Percentiles rank a stretch among this genome's conserved stretches.
phyloP scores from a whole-genome alignment of 2,888 invertebrate genomes.

The Sericinus montela region DNA sequence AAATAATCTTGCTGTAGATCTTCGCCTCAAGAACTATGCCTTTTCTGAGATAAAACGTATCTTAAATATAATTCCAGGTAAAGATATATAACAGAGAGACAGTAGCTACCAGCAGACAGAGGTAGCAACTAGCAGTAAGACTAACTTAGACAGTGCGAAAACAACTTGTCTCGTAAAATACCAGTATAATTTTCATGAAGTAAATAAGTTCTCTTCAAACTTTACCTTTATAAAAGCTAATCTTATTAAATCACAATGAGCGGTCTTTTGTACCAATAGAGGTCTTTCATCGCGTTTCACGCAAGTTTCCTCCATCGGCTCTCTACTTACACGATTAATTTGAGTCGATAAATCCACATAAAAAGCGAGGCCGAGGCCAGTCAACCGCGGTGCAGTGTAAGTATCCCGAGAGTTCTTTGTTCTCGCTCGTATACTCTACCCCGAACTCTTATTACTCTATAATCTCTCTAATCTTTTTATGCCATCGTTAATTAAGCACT shows the following conservation, averaged over 20 bases:
- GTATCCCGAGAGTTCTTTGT: constrained; percentile 67
- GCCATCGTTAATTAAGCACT: constrained; percentile 35
- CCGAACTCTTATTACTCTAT: constrained; percentile 29
- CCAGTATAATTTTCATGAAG: constrained; percentile 1
- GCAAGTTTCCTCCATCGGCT: constrained; percentile 66
- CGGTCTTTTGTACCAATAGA: constrained; percentile 53
- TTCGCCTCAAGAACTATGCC: no score
- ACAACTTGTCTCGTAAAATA: no score
- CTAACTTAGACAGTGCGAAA: no score
- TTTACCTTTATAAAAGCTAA: constrained; percentile 42
- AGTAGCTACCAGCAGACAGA: no score
- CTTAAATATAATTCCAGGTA: no score
- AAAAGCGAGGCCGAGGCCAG: constrained; percentile 66
- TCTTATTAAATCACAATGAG: constrained; percentile 57
- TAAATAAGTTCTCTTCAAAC: constrained; percentile 25
- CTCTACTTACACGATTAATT: constrained; percentile 77
- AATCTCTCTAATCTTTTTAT: constrained; percentile 49
- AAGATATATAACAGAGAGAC: no score
- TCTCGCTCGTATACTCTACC: constrained; percentile 42
- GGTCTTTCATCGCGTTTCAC: constrained; percentile 70
- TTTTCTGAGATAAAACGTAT: no score
- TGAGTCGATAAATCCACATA: constrained; percentile 77
- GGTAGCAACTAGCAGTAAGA: no score
- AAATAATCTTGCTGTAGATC: no score
- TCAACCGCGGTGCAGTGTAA: constrained; percentile 62